Percentiles rank a stretch among this genome's conserved stretches.
Evolutionary conservation across 2,888 invertebrate species (phyloP).

Genomic region (Orgyia antiqua): DNA sequence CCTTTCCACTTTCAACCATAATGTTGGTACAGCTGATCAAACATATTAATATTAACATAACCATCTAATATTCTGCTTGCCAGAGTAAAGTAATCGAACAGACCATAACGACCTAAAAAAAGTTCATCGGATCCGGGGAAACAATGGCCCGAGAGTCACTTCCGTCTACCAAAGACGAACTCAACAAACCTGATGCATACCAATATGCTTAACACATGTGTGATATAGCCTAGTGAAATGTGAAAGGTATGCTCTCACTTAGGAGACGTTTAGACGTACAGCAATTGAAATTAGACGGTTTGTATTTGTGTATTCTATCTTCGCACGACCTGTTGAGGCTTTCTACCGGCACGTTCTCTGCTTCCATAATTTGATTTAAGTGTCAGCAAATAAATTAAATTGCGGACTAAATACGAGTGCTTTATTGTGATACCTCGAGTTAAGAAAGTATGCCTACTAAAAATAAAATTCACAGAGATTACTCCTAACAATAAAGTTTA

Average conservation of each 20-base stretch:
- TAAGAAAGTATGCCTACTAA: too few species aligned
- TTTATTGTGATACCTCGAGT: too few species aligned
- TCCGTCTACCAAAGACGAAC: slow-evolving; percentile 54
- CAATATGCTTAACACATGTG: slow-evolving; percentile 21
- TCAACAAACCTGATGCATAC: slow-evolving; percentile 46
- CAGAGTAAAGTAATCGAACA: slow-evolving; percentile 21
- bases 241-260: slow-evolving; percentile 16
- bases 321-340: slow-evolving; percentile 28
- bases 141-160: slow-evolving; percentile 47
- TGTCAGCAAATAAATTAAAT: slow-evolving; percentile 26
- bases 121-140: slow-evolving; percentile 64
- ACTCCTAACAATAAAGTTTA: too few species aligned
- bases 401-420: slow-evolving; percentile 19
- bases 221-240: slow-evolving; percentile 26
- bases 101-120: slow-evolving; percentile 46
- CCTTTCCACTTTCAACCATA: slow-evolving; percentile 12
- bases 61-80: slow-evolving; percentile 17
- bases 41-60: slow-evolving; percentile 18
- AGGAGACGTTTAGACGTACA: slow-evolving; percentile 4
- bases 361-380: slow-evolving; percentile 26
- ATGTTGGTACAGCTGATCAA: slow-evolving; percentile 24
- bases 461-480: too few species aligned
- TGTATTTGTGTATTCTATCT: slow-evolving; percentile 25
- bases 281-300: slow-evolving; percentile 13
- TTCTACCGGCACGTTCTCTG: slow-evolving; percentile 31